Evolutionary conservation across 2,113 vertebrate species (phyloP), one percentile per base, ranked within the genome.

Genomic region (Equus przewalskii): DNA sequence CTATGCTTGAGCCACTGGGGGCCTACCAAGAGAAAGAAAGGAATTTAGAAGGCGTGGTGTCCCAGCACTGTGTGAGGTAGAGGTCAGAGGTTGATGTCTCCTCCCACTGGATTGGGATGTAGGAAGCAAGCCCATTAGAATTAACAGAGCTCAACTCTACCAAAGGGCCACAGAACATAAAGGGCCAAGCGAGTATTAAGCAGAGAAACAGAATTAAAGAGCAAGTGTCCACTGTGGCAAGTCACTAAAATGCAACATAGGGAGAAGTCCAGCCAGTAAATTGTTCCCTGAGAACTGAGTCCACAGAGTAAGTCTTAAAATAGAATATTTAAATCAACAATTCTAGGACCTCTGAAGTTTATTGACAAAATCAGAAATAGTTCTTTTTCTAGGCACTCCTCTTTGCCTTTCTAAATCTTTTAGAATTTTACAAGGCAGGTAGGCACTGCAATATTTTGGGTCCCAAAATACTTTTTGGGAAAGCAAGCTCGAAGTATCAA

Each of bases 401-500:
- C 79, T 67, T 78, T 78, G 13, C 51, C 81, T 83, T 86, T 69
- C 49, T 76, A 76, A 73, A 62, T 73, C 78, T 36, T 90, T 72
- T 33, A 70, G 33, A 95, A 69, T 89, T 95, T 95, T 65, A 72
- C 65, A 24, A 12, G 75, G 16, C 60, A 96, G 60, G 33, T 64
- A 91, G 81, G 15, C 36, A 64, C 49, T 58, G 49, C 30, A 67
- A 70, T 94, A 82, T 81, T 87, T 78, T 26, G 46, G 49, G 56
- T 22, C 22, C 79, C 72, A 82, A 94, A 94, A 70, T 93, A 80
- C 75, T 89, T 93, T 83, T 92, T 81, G 67, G 64, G 18, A 84
- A 97, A 36, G 19, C 1, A 0, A 94, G 51, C 46, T 86, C 33
- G 11, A 93, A 95, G 96, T 87, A 89, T 91, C 93, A 97, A 93